Evolutionary conservation across 2,113 vertebrate genomes (phyloP).

Genomic region (Sylvia atricapilla): DNA sequence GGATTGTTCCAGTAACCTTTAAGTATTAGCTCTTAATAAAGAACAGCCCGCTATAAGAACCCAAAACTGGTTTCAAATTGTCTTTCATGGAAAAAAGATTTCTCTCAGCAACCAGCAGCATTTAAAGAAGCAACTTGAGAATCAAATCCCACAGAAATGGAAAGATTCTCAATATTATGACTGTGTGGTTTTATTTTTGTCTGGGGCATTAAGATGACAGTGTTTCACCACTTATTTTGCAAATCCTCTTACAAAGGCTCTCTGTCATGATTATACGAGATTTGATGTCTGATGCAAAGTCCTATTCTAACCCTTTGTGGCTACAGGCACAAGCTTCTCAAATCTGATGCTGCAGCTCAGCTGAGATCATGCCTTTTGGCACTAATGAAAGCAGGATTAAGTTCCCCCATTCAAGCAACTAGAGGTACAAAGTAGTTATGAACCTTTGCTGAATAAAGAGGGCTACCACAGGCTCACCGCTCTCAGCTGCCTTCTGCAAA

Average conservation of each 20-base stretch:
- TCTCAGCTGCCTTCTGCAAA: not conserved
- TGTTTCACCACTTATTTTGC: constrained; percentile 19
- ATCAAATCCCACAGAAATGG: constrained; percentile 31
- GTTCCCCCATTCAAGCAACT: not conserved
- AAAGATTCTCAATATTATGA: constrained; percentile 42
- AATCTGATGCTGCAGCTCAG: not conserved
- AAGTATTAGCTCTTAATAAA: not conserved
- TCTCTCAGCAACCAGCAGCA: constrained; percentile 5
- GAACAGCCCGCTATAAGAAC: not conserved
- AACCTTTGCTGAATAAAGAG: not conserved
- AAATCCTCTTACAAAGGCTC: constrained; percentile 41
- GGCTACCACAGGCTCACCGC: not conserved
- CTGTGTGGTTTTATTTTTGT: constrained; percentile 38
- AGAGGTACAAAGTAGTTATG: not conserved
- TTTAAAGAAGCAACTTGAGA: constrained; percentile 20
- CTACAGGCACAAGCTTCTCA: not conserved
- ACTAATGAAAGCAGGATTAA: not conserved
- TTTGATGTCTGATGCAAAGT: constrained; percentile 6
- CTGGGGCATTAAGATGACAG: constrained; percentile 26
- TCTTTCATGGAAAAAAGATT: constrained; percentile 30
- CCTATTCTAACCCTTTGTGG: not conserved
- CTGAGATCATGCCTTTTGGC: not conserved
- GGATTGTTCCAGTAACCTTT: not conserved
- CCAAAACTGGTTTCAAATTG: not conserved
- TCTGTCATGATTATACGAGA: not conserved